Conservation (phyloP, 2,888 invertebrate genomes). For the Glyphotaelius pellucidus region DNA sequence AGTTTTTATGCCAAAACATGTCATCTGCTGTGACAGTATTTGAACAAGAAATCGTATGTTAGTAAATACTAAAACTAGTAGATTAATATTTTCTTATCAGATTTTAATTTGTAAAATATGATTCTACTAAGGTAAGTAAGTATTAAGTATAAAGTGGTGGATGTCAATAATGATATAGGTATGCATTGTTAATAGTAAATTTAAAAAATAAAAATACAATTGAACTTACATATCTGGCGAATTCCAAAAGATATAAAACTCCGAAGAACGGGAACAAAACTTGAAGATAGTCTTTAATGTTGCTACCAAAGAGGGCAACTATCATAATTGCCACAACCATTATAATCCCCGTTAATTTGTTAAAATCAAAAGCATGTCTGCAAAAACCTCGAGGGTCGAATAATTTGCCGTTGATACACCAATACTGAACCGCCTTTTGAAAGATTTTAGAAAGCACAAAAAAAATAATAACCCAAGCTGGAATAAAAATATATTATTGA, state of each 20-base stretch:
- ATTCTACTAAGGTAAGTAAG: too few relatives aligned
- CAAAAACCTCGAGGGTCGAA: not conserved
- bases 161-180: too few relatives aligned
- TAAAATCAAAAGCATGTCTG: slow-evolving; percentile 31
- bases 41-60: too few relatives aligned
- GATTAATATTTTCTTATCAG: too few relatives aligned
- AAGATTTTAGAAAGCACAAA: not conserved
- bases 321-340: not conserved
- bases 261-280: not conserved
- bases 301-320: not conserved
- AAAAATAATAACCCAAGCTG: not conserved
- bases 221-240: not conserved
- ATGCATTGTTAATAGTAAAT: not conserved
- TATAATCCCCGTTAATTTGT: not conserved
- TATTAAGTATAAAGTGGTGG: too few relatives aligned
- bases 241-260: not conserved
- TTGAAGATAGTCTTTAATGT: not conserved
- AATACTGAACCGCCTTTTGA: not conserved
- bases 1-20: too few relatives aligned
- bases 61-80: too few relatives aligned
- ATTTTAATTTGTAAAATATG: too few relatives aligned
- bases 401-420: not conserved
- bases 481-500: slow-evolving; percentile 16
- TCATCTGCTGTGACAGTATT: too few relatives aligned
- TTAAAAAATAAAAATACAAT: not conserved